These are phyloP conservation scores for Dicrurus megarhynchus DNA, from an alignment of 2,113 vertebrate species.

Conservation along the genomic window DNA sequence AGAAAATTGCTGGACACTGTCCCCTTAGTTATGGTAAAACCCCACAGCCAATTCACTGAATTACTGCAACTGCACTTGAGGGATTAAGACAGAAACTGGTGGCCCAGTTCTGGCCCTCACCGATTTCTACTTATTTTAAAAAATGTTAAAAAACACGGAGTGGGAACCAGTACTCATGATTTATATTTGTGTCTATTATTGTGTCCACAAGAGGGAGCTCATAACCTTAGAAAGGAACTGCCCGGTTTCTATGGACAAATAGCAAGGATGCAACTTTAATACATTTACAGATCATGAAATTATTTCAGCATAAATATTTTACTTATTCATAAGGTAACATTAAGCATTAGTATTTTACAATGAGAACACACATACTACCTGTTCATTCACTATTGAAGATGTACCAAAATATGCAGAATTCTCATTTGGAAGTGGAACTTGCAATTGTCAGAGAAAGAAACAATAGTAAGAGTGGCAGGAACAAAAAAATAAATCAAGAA, in stretches of 20 bases:
- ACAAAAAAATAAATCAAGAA: neutral
- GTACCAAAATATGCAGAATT: neutral
- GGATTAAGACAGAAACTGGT: neutral
- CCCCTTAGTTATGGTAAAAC: neutral
- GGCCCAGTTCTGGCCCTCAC: neutral
- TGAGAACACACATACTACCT: fast-evolving
- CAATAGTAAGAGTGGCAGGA: neutral
- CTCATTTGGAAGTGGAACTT: neutral
- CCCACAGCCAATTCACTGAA: neutral
- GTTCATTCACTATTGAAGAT: neutral
- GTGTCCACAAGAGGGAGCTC: constrained; percentile 16
- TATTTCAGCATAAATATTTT: neutral
- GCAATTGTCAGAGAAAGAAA: neutral
- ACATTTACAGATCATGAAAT: neutral
- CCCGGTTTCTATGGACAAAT: fast-evolving
- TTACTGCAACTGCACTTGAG: neutral
- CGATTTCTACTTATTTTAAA: neutral
- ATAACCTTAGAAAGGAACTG: neutral
- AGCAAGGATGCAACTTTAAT: neutral
- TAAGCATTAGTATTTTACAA: neutral
- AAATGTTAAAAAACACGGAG: neutral
- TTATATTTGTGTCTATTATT: neutral
- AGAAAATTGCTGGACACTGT: neutral
- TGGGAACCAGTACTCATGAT: neutral
- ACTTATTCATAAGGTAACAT: neutral